A percentile compares a stretch with the other conserved stretches of the same genome.
These are phyloP conservation scores for Dryobates pubescens DNA, from an alignment of 2,797 vertebrate species.

Conservation along the genomic window DNA sequence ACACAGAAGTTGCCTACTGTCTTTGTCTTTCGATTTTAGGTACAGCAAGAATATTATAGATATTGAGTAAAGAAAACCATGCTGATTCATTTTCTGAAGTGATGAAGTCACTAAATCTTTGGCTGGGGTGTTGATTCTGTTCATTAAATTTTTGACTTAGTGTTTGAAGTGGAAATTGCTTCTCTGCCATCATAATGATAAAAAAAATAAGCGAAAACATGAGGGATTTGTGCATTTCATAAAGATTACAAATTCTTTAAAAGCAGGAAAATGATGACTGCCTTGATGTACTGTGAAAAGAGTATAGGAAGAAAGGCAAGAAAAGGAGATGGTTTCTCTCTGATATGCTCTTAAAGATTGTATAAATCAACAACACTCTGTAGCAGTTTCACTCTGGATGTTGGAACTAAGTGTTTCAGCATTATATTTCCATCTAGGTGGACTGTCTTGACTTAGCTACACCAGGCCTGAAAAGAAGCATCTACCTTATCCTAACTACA, in stretches of 20 bases:
- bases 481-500: neutral
- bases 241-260: neutral
- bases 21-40: neutral
- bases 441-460: neutral
- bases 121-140: neutral
- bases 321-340: neutral
- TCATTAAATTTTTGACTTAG: constrained; percentile 17
- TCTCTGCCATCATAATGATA: neutral
- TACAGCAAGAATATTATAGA: neutral
- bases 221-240: neutral
- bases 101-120: neutral
- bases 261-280: neutral
- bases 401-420: neutral
- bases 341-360: neutral
- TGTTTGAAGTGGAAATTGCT: neutral
- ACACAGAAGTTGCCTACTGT: neutral
- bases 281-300: neutral
- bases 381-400: neutral
- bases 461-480: neutral
- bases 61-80: neutral
- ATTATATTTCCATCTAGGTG: neutral
- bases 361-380: neutral
- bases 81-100: neutral
- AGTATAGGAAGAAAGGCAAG: neutral
- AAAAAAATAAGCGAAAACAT: neutral